Evolutionary conservation across 1,140 invertebrate genomes (phyloP), one percentile per base, ranked within the genome.

Genomic region (Archivesica marissinica): DNA sequence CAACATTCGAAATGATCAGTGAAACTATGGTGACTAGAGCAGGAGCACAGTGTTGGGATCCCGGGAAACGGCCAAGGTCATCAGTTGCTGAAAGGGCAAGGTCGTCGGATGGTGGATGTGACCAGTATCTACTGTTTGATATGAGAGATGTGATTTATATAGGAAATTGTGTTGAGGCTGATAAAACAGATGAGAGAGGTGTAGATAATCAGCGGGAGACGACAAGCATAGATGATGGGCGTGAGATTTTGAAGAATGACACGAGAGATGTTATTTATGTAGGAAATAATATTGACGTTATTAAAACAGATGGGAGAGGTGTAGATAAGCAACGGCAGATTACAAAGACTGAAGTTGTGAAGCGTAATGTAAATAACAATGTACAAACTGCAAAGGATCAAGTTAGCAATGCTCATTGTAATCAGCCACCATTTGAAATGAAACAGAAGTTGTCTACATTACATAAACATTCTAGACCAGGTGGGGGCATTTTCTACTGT

Each of bases 51-150:
- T n/a, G n/a, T n/a, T n/a, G n/a, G n/a, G n/a, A n/a, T n/a, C n/a
- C n/a, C n/a, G 41, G 33, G 2, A 23, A 50, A 30, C n/a, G 35
- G 28, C n/a, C 41, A 38, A 13, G 9, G 7, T 39, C 47, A 30
- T 50, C 47, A 47, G 23, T 35, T 78, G 20, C 44, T 20, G 38
- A 41, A 25, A 28, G n/a, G 17, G 30, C 33, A 39, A 56, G 50
- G 54, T 39, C 54, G 17, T 25, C 35, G 35, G 4, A 9, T 20
- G 25, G 25, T 44, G 20, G 1, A 15, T 77, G 38, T 77, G 54
- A 77, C 28, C 59, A 61, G 52, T 79, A 79, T 64, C 1, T 79
- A 6, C 0, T 79, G 44, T 30, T 66, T 44, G 59, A 66, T 30
- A 64, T 79, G 61, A 59, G 25, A 44, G 30, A 68, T 66, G 59